These are phyloP conservation scores for Fabriciana adippe DNA, from an alignment of 2,888 invertebrate genomes.

Conservation along the genomic window DNA sequence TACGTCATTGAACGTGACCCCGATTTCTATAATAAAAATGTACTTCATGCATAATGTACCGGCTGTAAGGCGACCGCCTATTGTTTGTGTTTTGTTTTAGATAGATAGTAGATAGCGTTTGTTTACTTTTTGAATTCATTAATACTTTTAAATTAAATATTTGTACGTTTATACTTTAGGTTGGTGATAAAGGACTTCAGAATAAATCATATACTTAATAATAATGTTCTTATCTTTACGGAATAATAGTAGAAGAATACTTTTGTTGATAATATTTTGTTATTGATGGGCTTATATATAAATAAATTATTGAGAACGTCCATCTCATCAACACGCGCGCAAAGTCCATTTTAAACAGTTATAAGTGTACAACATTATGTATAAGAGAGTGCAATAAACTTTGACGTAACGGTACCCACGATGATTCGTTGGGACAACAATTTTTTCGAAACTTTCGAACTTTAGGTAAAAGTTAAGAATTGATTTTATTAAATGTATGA, in stretches of 20 bases:
- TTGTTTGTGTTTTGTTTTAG: slow-evolving; percentile 13
- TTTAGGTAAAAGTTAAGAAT: no score
- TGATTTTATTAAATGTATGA: no score
- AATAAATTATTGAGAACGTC: neutral
- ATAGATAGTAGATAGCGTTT: slow-evolving; percentile 12
- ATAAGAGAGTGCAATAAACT: no score
- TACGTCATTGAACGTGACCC: slow-evolving; percentile 69
- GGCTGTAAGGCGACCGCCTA: neutral
- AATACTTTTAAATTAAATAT: neutral
- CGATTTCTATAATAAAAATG: slow-evolving; percentile 54
- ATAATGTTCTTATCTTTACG: neutral
- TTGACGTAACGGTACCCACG: no score
- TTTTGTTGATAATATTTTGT: no score
- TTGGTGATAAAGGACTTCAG: neutral
- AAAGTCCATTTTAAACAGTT: slow-evolving; percentile 8
- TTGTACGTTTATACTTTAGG: no score
- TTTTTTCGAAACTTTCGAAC: no score
- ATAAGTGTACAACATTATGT: no score
- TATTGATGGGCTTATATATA: neutral
- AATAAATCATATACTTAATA: neutral
- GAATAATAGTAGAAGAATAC: neutral
- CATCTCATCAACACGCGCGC: neutral
- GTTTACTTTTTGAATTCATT: slow-evolving; percentile 8
- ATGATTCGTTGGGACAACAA: no score
- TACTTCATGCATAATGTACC: slow-evolving; percentile 41